Evolutionary conservation across 2,797 vertebrate species (phyloP).

Genomic region (Sebastes oblongus): DNA sequence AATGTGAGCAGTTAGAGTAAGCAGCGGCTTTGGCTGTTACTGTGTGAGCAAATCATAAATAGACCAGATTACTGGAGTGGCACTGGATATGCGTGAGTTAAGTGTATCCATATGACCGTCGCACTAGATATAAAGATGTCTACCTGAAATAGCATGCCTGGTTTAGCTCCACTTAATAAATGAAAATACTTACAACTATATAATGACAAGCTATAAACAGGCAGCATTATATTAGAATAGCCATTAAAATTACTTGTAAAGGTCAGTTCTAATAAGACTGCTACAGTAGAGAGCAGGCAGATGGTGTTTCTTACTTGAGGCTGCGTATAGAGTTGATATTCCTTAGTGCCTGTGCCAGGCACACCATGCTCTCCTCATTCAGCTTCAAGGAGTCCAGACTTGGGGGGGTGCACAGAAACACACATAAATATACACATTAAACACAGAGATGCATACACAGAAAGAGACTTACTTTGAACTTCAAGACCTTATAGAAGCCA

Average conservation of each 20-base stretch:
- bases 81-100: neutral
- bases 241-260: neutral
- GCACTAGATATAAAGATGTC: neutral
- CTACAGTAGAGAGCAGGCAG: neutral
- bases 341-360: conserved; percentile 73
- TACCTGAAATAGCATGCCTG: neutral
- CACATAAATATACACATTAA: neutral
- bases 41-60: conserved; percentile 36
- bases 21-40: conserved; percentile 8
- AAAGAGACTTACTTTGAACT: neutral
- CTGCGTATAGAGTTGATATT: conserved; percentile 69
- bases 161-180: neutral
- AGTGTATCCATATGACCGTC: neutral
- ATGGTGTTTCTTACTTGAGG: conserved; percentile 82
- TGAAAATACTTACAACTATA: neutral
- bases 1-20: conserved; percentile 4
- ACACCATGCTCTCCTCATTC: conserved; percentile 44
- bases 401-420: conserved; percentile 4
- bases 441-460: neutral
- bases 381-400: conserved; percentile 83
- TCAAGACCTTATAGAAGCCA: neutral
- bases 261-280: neutral
- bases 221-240: neutral
- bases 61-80: conserved; percentile 9
- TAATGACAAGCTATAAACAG: neutral